Base-by-base conservation (phyloP, 2,888 invertebrate genomes). In the Dugesia japonica region DNA sequence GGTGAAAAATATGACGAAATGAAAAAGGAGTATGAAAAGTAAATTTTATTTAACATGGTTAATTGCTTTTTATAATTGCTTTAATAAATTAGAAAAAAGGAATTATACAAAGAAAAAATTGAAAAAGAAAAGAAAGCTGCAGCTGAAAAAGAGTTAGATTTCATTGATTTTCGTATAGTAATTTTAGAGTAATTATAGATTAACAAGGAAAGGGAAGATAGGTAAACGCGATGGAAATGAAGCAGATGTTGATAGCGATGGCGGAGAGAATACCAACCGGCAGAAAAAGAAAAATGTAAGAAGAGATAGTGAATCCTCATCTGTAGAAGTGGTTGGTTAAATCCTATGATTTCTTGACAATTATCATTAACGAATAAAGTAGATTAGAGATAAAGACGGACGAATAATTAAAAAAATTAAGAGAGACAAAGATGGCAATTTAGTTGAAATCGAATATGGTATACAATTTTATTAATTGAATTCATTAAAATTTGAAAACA, bases 1-100 rank as follows among this genome's bases (percentile, higher is more conserved):
- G 84, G 83, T 4, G 83, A 83, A 71, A 81, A 83, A 80, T 84
- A 83, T 77, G 83, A 84, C 31, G 81, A 83, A 75, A 83, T 84
- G 82, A 79, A 82, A 80, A 81, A 80, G 72, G 81, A 82, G 73
- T 81, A 83, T 76, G 79, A 82, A 79, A 80, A 81, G 84, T 84
- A 79, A 76, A 20, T 9, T 72, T 28, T 13, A n/a, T n/a, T n/a
- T n/a, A n/a, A n/a, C n/a, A n/a, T n/a, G n/a, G n/a, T n/a, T n/a
- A n/a, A n/a, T n/a, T n/a, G n/a, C n/a, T n/a, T n/a, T n/a, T n/a
- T n/a, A n/a, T n/a, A n/a, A n/a, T n/a, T n/a, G n/a, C n/a, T n/a
- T n/a, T n/a, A n/a, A n/a, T n/a, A n/a, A n/a, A n/a, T 31, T 31
- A 74, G 74, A 23, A 38, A 28, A 42, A 74, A 74, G 17, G 28